Evolutionary conservation across 2,113 vertebrate species (phyloP).

Genomic region (Catagonus wagneri): DNA sequence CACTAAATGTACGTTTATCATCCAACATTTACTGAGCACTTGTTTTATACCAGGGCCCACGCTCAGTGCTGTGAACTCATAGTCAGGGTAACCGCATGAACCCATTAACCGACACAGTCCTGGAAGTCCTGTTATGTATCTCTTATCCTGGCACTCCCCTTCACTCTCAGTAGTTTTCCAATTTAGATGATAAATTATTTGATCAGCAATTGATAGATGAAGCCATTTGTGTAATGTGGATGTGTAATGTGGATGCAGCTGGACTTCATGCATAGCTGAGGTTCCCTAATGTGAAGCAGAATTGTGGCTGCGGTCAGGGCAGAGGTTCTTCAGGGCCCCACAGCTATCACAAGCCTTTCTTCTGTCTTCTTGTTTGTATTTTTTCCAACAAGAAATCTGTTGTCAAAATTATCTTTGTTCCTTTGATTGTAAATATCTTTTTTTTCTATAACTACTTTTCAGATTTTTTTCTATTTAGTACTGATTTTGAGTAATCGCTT

Average conservation of each 20-base stretch:
- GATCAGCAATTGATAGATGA: background rate
- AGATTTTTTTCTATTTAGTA: conserved; percentile 4
- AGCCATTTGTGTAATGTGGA: background rate
- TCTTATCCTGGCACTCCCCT: background rate
- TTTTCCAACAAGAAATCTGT: background rate
- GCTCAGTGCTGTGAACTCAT: background rate
- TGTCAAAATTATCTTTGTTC: background rate
- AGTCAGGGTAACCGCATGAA: background rate
- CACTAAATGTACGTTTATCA: background rate
- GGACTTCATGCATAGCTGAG: background rate
- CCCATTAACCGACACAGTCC: background rate
- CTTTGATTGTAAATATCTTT: background rate
- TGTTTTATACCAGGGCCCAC: background rate
- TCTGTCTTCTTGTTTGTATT: background rate
- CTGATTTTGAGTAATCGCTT: background rate
- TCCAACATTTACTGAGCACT: background rate
- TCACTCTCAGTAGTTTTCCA: background rate
- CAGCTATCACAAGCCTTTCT: background rate
- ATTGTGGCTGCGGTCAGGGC: background rate
- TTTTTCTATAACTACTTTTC: background rate
- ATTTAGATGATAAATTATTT: background rate
- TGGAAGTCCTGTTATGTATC: background rate
- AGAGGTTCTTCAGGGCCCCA: background rate
- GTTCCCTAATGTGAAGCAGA: background rate
- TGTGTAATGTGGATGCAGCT: too few species aligned